Evolutionary conservation across 2,113 vertebrate species (phyloP).

Genomic region (Amblyornis subalaris): DNA sequence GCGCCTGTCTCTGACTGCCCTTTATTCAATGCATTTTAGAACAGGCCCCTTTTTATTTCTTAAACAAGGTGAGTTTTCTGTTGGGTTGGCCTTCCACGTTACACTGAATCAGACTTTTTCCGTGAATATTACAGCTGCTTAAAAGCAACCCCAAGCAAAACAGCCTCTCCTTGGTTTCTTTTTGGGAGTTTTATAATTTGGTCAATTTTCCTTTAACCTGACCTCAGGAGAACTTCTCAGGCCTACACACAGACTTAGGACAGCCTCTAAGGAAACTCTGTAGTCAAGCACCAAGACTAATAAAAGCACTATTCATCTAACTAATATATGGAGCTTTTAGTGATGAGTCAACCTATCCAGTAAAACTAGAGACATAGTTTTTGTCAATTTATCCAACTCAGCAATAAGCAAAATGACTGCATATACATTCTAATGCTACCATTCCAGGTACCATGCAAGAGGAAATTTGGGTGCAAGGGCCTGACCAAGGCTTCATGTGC

Average conservation of each 20-base stretch:
- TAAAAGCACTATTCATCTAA: conserved; percentile 37
- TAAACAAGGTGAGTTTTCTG: neutral
- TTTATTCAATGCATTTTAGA: neutral
- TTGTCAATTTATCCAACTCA: neutral
- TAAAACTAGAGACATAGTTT: neutral
- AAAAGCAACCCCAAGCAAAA: neutral
- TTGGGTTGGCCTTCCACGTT: neutral
- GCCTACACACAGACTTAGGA: neutral
- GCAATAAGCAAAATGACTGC: neutral
- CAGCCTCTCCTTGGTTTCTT: neutral
- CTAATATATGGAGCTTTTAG: neutral
- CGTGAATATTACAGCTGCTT: neutral
- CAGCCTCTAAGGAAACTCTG: neutral
- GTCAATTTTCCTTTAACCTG: neutral
- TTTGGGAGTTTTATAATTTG: neutral
- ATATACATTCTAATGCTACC: neutral
- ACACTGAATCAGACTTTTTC: neutral
- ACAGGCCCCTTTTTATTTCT: neutral
- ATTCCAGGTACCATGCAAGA: neutral
- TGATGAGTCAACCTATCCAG: conserved; percentile 21
- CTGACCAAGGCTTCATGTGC: neutral
- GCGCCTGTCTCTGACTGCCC: neutral
- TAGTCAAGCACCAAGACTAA: neutral
- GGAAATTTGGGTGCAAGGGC: neutral
- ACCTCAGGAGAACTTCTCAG: conserved; percentile 32